Evolutionary conservation across 2,113 vertebrate species (phyloP).

Genomic region (Vireo altiloquus): DNA sequence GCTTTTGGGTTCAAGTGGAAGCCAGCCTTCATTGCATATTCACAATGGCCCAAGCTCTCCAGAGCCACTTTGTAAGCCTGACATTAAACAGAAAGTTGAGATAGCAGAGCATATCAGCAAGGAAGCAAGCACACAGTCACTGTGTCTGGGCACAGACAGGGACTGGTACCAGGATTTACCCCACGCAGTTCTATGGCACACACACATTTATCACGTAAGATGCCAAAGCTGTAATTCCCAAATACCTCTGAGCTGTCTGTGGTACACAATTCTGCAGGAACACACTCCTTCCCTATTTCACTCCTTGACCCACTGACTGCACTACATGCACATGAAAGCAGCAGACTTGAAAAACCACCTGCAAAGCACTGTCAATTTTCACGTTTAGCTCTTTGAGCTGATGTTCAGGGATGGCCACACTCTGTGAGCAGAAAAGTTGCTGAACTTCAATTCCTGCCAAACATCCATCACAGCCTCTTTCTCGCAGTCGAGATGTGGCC

Average conservation of each 20-base stretch:
- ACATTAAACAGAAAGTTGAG: not conserved
- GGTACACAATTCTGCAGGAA: not conserved
- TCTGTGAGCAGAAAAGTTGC: conserved; percentile 97
- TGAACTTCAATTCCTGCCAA: conserved; percentile 97
- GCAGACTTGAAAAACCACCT: conserved; percentile 71
- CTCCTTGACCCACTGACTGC: not conserved
- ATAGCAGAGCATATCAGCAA: not conserved
- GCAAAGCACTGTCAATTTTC: conserved; percentile 94
- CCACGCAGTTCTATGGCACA: not conserved
- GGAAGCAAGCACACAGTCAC: not conserved
- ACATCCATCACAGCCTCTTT: conserved; percentile 89
- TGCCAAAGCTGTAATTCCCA: not conserved
- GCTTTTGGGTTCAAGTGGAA: conserved; percentile 96
- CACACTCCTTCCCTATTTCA: not conserved
- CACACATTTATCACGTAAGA: not conserved
- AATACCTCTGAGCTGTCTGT: not conserved
- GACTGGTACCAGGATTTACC: not conserved
- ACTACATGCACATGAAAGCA: not conserved
- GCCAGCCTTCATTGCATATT: conserved; percentile 95
- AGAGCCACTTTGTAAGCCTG: conserved; percentile 93
- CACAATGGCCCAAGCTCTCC: conserved; percentile 95
- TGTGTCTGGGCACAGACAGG: not conserved
- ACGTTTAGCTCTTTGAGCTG: conserved; percentile 95
- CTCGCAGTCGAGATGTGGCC: conserved; percentile 90
- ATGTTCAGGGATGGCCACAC: conserved; percentile 91